These are phyloP conservation scores for Plectus sambesii DNA, from an alignment of 1,140 invertebrate species.

Conservation along the genomic window DNA sequence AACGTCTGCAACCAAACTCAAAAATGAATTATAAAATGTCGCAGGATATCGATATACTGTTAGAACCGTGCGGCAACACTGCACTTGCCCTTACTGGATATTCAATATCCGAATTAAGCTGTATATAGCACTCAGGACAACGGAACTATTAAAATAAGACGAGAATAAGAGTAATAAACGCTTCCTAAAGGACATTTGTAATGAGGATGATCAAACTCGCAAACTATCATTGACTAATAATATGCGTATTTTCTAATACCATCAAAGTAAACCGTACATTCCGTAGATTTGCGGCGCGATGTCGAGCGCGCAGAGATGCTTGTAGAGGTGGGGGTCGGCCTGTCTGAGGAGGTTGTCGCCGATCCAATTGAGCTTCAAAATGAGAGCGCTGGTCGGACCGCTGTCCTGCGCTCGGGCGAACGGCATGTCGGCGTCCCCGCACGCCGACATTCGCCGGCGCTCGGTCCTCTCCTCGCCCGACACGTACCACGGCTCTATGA, in stretches of 20 bases:
- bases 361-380: conserved; percentile 59
- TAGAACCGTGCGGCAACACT: too few species aligned
- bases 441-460: conserved; percentile 18
- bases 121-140: too few species aligned
- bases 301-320: conserved; percentile 58
- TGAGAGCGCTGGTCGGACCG: conserved; percentile 53
- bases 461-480: conserved; percentile 18
- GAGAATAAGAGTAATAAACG: too few species aligned
- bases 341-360: conserved; percentile 58
- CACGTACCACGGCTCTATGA: conserved; percentile 13
- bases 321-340: conserved; percentile 57
- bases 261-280: conserved; percentile 62
- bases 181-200: neutral
- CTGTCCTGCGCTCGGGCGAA: conserved; percentile 42
- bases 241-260: too few species aligned
- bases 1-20: conserved; percentile 55
- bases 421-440: conserved; percentile 43
- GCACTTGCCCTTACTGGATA: too few species aligned
- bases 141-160: too few species aligned
- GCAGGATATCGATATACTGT: too few species aligned
- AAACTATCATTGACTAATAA: too few species aligned
- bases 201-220: neutral
- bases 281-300: conserved; percentile 68
- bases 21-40: too few species aligned
- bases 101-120: too few species aligned